These are phyloP conservation scores for Pristis pectinata DNA, from an alignment of 2,797 vertebrate species.

Conservation along the genomic window DNA sequence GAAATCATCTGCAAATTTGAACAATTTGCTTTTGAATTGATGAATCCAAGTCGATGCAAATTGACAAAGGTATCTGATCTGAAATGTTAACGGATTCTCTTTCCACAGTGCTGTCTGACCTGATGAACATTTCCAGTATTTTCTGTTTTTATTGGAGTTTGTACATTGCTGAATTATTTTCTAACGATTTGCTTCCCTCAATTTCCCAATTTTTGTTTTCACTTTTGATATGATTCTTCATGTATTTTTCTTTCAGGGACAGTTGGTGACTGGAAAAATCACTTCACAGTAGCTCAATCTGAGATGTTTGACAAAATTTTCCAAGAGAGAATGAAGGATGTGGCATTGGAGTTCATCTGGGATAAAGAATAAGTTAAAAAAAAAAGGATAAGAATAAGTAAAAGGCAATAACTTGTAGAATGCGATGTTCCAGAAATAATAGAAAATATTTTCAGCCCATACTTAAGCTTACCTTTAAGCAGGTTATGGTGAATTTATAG, in stretches of 20 bases:
- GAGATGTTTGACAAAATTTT: slow-evolving; percentile 36
- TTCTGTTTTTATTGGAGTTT: not conserved
- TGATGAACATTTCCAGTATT: no score
- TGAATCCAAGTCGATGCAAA: not conserved
- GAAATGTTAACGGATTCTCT: no score
- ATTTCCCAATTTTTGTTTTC: not conserved
- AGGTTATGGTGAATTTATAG: not conserved
- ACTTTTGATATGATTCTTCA: not conserved
- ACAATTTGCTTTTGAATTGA: not conserved
- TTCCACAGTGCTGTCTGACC: no score
- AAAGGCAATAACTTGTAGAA: not conserved
- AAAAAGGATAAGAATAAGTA: not conserved
- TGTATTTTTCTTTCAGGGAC: not conserved
- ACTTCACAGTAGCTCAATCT: slow-evolving; percentile 27
- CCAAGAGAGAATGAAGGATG: slow-evolving; percentile 36
- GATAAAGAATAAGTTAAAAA: not conserved
- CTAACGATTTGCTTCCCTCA: not conserved
- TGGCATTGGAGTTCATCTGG: slow-evolving; percentile 20
- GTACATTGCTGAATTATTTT: not conserved
- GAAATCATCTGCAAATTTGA: not conserved
- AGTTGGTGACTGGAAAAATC: slow-evolving; percentile 37
- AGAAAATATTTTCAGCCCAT: not conserved
- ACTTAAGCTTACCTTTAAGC: not conserved
- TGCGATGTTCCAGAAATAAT: not conserved
- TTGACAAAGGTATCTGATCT: no score